Evolutionary conservation across 2,113 vertebrate genomes (phyloP).

Genomic region (Herpailurus yagouaroundi): DNA sequence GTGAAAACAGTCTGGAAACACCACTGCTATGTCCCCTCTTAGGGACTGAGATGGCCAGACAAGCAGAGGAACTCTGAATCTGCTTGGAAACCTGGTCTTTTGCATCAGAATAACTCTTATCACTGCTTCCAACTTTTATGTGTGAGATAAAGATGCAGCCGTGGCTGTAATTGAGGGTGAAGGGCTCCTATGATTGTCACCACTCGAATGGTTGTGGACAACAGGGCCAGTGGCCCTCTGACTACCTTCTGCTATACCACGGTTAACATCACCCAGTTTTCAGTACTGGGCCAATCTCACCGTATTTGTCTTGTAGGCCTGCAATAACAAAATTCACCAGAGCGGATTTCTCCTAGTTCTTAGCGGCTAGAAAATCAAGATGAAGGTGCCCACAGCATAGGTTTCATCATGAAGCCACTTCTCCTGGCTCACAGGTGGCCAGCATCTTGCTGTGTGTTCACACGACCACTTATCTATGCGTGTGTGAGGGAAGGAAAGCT

Average conservation of each 20-base stretch:
- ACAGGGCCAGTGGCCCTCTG: neutral
- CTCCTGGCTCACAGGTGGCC: neutral
- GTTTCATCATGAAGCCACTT: too few species aligned
- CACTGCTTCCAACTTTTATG: neutral
- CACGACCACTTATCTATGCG: neutral
- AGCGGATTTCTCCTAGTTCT: neutral
- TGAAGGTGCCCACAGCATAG: neutral
- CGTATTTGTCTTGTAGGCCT: neutral
- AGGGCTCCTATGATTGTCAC: neutral
- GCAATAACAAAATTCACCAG: neutral
- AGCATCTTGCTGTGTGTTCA: neutral
- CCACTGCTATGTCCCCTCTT: neutral
- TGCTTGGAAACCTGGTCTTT: neutral
- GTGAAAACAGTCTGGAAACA: neutral
- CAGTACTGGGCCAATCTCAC: neutral
- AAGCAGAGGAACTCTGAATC: neutral
- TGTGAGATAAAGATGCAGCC: neutral
- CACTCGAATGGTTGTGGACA: neutral
- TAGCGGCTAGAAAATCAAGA: neutral
- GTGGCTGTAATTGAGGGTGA: rapidly evolving
- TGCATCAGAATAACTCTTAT: neutral
- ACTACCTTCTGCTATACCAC: too few species aligned
- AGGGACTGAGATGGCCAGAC: neutral
- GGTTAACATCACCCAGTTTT: neutral
- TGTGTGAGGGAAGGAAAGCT: neutral